Percentiles rank a stretch among this genome's conserved stretches.
Conservation (phyloP, 2,113 vertebrate genomes). For the Hippopotamus amphibius region DNA sequence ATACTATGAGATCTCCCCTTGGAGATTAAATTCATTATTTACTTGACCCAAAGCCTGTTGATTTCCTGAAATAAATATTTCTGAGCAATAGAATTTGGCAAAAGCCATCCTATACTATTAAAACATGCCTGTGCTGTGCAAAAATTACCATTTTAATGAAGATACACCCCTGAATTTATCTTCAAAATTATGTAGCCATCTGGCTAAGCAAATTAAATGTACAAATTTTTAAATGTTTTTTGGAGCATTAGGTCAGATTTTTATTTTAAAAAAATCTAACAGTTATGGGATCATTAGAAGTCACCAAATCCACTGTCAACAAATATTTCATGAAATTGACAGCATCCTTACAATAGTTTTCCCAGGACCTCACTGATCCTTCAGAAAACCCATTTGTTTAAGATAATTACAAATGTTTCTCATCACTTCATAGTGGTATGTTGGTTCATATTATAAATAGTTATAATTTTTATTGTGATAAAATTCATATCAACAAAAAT, state of each 20-base stretch:
- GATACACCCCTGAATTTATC: not conserved
- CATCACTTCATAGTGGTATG: not conserved
- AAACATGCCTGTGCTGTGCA: not conserved
- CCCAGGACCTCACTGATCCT: not conserved
- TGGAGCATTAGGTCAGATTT: not conserved
- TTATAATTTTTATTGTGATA: not conserved
- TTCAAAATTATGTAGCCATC: not conserved
- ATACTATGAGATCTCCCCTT: not conserved
- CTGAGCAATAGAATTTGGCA: not conserved
- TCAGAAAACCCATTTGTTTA: not conserved
- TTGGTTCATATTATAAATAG: not conserved
- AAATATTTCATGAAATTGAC: not conserved
- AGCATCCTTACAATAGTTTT: not conserved
- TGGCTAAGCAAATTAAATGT: not conserved
- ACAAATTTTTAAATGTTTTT: not conserved
- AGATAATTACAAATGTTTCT: not conserved
- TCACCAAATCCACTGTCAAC: not conserved
- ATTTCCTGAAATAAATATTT: not conserved
- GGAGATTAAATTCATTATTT: not conserved
- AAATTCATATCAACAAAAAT: not conserved
- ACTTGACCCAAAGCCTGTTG: not conserved
- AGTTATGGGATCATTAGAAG: not conserved
- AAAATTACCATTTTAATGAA: conserved; percentile 5
- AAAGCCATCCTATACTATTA: not conserved
- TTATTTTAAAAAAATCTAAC: not conserved